phyloP scores from a whole-genome alignment of 2,113 vertebrate genomes.

The Aepyceros melampus region DNA sequence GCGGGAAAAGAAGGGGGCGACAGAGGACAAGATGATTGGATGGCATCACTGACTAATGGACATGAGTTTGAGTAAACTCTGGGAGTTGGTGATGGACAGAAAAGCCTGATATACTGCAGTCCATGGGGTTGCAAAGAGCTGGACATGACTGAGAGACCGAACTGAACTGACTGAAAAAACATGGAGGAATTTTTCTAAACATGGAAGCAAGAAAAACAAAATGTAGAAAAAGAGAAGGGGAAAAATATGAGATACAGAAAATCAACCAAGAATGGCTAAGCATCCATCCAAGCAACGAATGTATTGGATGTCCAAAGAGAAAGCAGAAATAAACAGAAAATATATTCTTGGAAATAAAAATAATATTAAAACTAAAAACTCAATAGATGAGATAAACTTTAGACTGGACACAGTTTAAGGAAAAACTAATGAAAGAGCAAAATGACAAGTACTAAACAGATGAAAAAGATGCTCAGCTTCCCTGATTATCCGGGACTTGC shows the following conservation, averaged over 20 bases:
- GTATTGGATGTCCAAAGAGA: not conserved
- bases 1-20: fast-evolving
- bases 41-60: not conserved
- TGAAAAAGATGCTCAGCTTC: not conserved
- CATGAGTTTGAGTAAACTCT: not conserved
- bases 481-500: not conserved
- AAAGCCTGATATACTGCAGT: not conserved
- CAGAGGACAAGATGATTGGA: not conserved
- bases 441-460: not conserved
- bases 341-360: not conserved
- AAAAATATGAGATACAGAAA: not conserved
- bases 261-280: not conserved
- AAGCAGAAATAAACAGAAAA: not conserved
- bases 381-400: not conserved
- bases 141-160: not conserved
- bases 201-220: not conserved
- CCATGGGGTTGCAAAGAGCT: not conserved
- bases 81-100: not conserved
- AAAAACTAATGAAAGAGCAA: not conserved
- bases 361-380: not conserved
- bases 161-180: not conserved
- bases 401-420: not conserved
- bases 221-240: not conserved
- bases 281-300: not conserved
- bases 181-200: not conserved